Base-by-base conservation (phyloP, 1,140 invertebrate species). In the Saccostrea echinata region DNA sequence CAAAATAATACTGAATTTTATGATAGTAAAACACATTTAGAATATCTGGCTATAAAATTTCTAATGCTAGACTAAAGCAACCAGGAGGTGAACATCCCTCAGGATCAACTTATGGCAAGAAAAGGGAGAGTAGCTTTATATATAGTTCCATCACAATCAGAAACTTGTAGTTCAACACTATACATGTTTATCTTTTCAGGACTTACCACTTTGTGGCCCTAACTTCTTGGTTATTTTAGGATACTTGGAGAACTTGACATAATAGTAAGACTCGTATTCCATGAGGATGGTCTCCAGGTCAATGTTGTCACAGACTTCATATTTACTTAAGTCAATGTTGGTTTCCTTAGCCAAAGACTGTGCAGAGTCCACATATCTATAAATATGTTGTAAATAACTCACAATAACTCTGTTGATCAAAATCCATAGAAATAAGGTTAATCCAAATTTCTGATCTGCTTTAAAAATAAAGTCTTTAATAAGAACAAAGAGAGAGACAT, bases 221-320 rank as follows among this genome's bases (percentile, higher is more conserved):
- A 94, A 64, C 89, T 95, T 97, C 94, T 96, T 97, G 51, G 97
- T 96, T 51, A 98, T 96, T 93, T 96, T 97, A 0, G 98, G 98
- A 93, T 97, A 97, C 94, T 97, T 97, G 93, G 97, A 97, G 94
- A 98, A 98, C 91, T 97, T 97, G 27, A 97, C 95, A 91, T 96
- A 96, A 94, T 98, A 98, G 95, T 97, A 99, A 84, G 97, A 97
- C 89, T 97, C 97, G 94, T 97, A 99, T 91, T 99, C 98, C 95
- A 97, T 96, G 76, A 99, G 94, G 87, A 99, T 97, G 24, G 97
- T 97, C 85, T 97, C 97, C 89, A 99, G 95, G 93, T 98, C 97
- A 85, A 99, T 96, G 91, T 99, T 99, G 91, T 99, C 98, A 95
- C 98, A 99, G 0, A 98, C 96, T 92, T 96, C 95, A 94, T 97